Conservation (phyloP, 1,140 invertebrate species). For the Nephila pilipes region DNA sequence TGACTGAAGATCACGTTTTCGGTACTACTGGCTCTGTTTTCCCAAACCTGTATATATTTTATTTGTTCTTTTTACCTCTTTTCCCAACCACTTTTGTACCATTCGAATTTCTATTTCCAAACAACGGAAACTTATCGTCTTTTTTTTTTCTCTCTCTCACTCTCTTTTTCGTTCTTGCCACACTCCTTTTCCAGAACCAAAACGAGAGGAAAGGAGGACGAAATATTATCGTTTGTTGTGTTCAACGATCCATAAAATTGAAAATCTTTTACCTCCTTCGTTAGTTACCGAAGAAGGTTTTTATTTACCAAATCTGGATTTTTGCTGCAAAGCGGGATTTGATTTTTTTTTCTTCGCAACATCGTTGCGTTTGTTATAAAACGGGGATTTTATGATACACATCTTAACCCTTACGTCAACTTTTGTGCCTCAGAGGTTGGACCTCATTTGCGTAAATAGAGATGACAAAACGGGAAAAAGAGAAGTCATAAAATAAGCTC, state of each 20-base stretch:
- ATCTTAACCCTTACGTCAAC: too few relatives aligned
- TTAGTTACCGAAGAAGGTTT: conserved; percentile 43
- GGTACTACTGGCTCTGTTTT: not conserved
- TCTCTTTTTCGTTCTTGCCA: not conserved
- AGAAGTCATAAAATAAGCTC: too few relatives aligned
- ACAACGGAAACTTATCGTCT: not conserved
- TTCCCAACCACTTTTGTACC: not conserved
- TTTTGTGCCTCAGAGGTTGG: too few relatives aligned
- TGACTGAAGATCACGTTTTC: conserved; percentile 58
- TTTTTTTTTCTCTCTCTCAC: not conserved
- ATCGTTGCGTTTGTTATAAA: not conserved
- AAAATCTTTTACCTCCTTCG: conserved; percentile 55
- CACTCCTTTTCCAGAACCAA: not conserved
- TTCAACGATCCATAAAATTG: conserved; percentile 17
- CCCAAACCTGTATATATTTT: not conserved
- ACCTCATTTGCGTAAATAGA: too few relatives aligned
- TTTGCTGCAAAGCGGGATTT: conserved; percentile 6
- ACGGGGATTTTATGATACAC: too few relatives aligned
- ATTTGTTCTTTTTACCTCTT: not conserved
- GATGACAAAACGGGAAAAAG: too few relatives aligned
- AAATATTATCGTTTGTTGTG: conserved; percentile 59
- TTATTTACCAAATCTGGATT: conserved; percentile 59
- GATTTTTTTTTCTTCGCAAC: not conserved
- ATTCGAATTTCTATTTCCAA: conserved; percentile 45
- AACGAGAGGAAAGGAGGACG: not conserved